A percentile compares a stretch with the other conserved stretches of the same genome.
Evolutionary conservation across 2,797 vertebrate species (phyloP).

Genomic region (Gymnodraco acuticeps): DNA sequence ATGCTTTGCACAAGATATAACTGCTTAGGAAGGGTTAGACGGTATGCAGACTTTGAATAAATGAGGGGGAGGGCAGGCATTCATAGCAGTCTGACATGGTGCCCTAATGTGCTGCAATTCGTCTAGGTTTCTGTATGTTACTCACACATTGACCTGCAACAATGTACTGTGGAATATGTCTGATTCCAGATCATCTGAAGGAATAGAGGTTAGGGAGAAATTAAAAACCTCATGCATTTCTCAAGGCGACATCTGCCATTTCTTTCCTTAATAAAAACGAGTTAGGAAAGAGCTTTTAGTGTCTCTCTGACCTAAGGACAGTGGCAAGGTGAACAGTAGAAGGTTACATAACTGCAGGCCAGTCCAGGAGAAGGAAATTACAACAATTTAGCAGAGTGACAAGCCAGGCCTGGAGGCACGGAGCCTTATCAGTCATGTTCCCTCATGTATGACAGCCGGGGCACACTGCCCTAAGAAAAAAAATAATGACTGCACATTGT

Average conservation of each 20-base stretch:
- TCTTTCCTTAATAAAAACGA: constrained; percentile 4
- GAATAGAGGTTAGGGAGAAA: not conserved
- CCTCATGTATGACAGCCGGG: constrained; percentile 62
- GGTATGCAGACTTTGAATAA: constrained; percentile 24
- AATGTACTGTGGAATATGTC: not conserved
- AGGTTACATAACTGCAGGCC: constrained; percentile 44
- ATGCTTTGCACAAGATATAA: constrained; percentile 16
- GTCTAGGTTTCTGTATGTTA: constrained; percentile 9
- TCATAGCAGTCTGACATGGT: constrained; percentile 8
- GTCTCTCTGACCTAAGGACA: constrained; percentile 49
- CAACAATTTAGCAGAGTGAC: constrained; percentile 72
- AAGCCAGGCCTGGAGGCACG: constrained; percentile 58
- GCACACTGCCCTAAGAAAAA: constrained; percentile 54
- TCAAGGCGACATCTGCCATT: not conserved
- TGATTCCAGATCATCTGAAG: constrained; percentile 1
- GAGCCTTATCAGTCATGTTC: constrained; percentile 70
- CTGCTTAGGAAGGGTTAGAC: not conserved
- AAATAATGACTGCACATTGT: constrained; percentile 44
- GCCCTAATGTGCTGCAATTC: constrained; percentile 5
- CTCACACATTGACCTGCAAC: not conserved
- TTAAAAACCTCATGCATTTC: not conserved
- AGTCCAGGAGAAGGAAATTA: constrained; percentile 64
- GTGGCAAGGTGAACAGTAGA: constrained; percentile 54
- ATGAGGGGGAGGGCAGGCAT: constrained; percentile 5
- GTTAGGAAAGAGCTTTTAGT: constrained; percentile 21